Base-by-base conservation (phyloP, 1,140 invertebrate species). In the Drosophila virilis region DNA sequence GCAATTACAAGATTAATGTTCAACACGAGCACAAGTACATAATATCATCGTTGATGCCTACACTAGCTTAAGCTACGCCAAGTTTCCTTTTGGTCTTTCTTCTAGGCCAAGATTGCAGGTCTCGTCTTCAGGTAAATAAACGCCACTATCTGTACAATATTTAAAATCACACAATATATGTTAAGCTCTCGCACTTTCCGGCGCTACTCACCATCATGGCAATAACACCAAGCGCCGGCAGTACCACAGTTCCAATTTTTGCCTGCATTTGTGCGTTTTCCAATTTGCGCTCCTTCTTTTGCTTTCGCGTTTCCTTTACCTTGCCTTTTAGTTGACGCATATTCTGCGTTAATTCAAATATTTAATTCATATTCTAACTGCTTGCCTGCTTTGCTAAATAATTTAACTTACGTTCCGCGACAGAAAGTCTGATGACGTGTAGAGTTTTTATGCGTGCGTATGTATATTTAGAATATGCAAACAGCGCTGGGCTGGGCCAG, bases 301-400 rank as follows among this genome's bases (percentile, higher is more conserved):
- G 90, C 57, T 92, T 92, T 6, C 91, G 81, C 9, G 90, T 91
- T 54, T 92, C 91, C 62, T 92, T 92, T 8, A 92, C 91, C 35
- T 91, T 92, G 8, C 91, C 91, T 37, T 91, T 91, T 5, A 92
- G 46, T 66, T 92, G 91, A 13, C 91, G 90, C 91, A 92, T 92
- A 55, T 68, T 80, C 77, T 78, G 12, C 22, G 17, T 28, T 4
- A 48, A 12, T 2, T 6, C n/a, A 28, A 45, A 12, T 37, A 32
- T 59, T 51, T 43, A 43, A 17, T 28, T 28, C 22, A 28, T 45
- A 8, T 45, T 2, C 8, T 43, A 2, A 32, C 8, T 9, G 10
- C 2, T 45, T 9, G 0, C 0, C 13, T n/a, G 5, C 0, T 13
- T 1, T 32, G 28, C 4, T 8, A 32, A 38, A 22, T 43, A 8